Conservation (phyloP, 23 tunicate genomes). For the Oikopleura dioica region DNA sequence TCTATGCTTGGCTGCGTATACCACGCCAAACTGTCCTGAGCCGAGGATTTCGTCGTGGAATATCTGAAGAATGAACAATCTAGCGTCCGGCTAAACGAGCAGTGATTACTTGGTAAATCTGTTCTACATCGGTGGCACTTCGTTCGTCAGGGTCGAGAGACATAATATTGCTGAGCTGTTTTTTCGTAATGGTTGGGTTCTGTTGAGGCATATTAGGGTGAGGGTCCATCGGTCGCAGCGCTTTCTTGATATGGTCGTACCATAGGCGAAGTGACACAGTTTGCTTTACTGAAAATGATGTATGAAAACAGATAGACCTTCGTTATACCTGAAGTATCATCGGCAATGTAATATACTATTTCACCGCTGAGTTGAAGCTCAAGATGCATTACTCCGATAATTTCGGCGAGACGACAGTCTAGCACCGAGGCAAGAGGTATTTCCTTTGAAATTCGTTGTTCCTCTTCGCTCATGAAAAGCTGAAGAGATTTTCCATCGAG, state of each 20-base stretch:
- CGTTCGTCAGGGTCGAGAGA: constrained; percentile 1
- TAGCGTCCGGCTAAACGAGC: background rate
- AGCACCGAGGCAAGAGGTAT: background rate
- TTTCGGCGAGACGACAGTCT: background rate
- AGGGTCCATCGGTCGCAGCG: background rate
- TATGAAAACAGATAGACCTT: background rate
- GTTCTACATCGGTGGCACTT: constrained; percentile 12
- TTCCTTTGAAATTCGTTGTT: constrained; percentile 59
- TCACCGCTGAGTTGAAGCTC: background rate
- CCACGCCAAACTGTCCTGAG: constrained; percentile 95
- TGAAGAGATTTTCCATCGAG: constrained; percentile 69
- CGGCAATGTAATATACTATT: background rate
- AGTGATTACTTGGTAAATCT: background rate
- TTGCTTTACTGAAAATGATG: background rate
- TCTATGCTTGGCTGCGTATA: constrained; percentile 88
- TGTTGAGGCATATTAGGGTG: background rate
- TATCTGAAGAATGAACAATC: constrained; percentile 30
- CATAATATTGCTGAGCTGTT: constrained; percentile 5
- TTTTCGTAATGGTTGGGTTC: background rate
- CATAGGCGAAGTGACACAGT: background rate
- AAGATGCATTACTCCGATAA: background rate
- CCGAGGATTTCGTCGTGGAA: constrained; percentile 95
- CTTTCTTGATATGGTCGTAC: background rate
- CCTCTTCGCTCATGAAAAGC: constrained; percentile 50
- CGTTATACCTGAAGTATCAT: constrained; percentile 4